Conservation (phyloP, 1,140 invertebrate species). For the Euura saliciscinereae region DNA sequence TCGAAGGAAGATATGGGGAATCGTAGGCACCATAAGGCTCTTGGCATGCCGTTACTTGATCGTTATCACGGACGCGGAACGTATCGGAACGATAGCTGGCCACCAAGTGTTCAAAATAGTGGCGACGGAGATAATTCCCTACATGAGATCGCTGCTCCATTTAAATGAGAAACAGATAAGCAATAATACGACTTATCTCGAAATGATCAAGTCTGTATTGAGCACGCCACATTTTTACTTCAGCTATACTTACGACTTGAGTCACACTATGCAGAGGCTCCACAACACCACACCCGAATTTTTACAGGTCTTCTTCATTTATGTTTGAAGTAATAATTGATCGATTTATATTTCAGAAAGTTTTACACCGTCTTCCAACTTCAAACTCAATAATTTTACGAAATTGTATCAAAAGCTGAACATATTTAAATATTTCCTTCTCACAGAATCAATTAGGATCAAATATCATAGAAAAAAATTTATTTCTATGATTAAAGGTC, state of each 20-base stretch:
- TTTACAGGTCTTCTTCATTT: constrained; percentile 61
- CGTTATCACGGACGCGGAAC: constrained; percentile 84
- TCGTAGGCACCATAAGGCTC: constrained; percentile 86
- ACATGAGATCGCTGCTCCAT: constrained; percentile 82
- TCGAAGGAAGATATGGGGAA: constrained; percentile 82
- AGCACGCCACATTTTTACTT: constrained; percentile 88
- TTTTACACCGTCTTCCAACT: background rate
- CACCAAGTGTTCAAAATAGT: constrained; percentile 86
- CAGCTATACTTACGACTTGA: constrained; percentile 92
- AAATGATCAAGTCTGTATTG: constrained; percentile 81
- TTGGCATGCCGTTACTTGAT: constrained; percentile 89
- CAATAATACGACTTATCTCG: constrained; percentile 79
- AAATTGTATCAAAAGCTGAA: background rate
- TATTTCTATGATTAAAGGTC: too few relatives aligned
- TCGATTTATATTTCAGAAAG: constrained; percentile 12
- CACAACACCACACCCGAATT: constrained; percentile 89
- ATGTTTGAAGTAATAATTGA: constrained; percentile 27
- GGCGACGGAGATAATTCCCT: constrained; percentile 86
- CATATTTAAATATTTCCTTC: background rate
- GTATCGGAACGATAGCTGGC: constrained; percentile 85
- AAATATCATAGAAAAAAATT: too few relatives aligned
- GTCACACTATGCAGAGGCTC: constrained; percentile 88
- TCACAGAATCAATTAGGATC: too few relatives aligned
- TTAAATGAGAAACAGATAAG: constrained; percentile 80
- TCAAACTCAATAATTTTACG: background rate